Evolutionary conservation across 1,140 invertebrate genomes (phyloP), one percentile per base, ranked within the genome.

Genomic region (Eurosta solidaginis): DNA sequence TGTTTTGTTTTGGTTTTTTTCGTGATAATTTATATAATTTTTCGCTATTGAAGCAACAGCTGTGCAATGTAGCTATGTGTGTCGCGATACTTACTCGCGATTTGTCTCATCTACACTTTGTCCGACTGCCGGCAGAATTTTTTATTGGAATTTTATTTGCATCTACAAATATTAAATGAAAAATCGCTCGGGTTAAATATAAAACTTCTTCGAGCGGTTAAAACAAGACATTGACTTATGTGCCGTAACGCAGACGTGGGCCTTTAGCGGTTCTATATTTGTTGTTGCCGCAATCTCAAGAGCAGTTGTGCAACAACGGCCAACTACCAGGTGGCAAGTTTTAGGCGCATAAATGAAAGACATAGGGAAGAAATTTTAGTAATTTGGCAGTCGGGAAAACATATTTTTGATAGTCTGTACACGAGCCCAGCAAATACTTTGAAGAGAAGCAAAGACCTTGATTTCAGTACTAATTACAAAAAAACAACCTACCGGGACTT

Each of bases 201-300:
- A 59, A 36, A 59, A 59, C 27, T 59, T 22, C 27, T 59, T 59
- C 36, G 17, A 40, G 9, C 14, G 33, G 12, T 14, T 22, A 27
- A 40, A 68, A 68, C 59, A 40, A 68, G 59, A 68, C 59, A 68
- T 68, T 68, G 59, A 68, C 29, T 68, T 68, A 68, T 68, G 59
- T 68, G 36, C 59, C 59, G 59, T 36, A 40, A 40, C 59, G 59
- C 59, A 68, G 59, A 68, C 59, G 9, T 40, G 36, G 59, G 14
- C 59, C 33, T 29, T n/a, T 68, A 33, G 59, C 59, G 33, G 59
- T 68, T 14, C 14, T 33, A 68, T 68, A 40, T 40, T 63, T 63
- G 59, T 33, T 68, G n/a, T 12, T 12, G 5, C 14, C 20, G 59
- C 5, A 14, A 36, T 20, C n/a, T n/a, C n/a, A n/a, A 68, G 1